Evolutionary conservation across 2,113 vertebrate species (phyloP), one percentile per base, ranked within the genome.

Genomic region (Indicator indicator): DNA sequence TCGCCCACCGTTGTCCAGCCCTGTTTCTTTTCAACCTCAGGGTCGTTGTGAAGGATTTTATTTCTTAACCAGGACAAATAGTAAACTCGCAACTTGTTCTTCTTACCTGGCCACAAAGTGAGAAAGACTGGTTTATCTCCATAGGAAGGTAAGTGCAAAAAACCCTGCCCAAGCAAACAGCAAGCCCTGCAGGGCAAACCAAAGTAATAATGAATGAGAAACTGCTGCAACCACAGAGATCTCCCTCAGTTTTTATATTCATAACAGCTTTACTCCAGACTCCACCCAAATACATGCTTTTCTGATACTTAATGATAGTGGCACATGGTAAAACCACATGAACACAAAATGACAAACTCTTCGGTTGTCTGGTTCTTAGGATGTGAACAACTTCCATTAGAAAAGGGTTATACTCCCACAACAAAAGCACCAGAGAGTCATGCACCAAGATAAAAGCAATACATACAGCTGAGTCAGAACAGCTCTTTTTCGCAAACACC

Each of bases 11-110:
- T 99, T 75, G 99, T 99, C 99, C 99, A 99, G 3, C 99, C 99
- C 96, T 99, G 99, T 50, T 99, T 99, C 97, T 99, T 99, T 97
- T 99, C 99, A 89, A 99, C 99, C 96, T 99, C 99, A 1, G 99
- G 99, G 76, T 99, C 99, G 6, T 99, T 99, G 96, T 99, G 99
- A 73, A 99, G 98, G 91, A 99, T 99, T 98, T 99, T 99, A 97
- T 99, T 99, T 97, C 99, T 98, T 96, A 99, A 98, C 99, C 99
- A 99, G n/a, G 99, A 99, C 95, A 99, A 98, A 96, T 99, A 99
- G 97, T 99, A 99, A 33, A 99, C 99, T 68, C 99, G 98, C 86
- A 99, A 97, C 93, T 99, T 99, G 97, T 99, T 99, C 97, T 99
- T 99, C 97, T 99, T 99, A 91, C 99, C 99, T 99, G 92, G 40